These are phyloP conservation scores for Gallinago solitaria DNA, from an alignment of 2,797 vertebrate species.

Conservation along the genomic window DNA sequence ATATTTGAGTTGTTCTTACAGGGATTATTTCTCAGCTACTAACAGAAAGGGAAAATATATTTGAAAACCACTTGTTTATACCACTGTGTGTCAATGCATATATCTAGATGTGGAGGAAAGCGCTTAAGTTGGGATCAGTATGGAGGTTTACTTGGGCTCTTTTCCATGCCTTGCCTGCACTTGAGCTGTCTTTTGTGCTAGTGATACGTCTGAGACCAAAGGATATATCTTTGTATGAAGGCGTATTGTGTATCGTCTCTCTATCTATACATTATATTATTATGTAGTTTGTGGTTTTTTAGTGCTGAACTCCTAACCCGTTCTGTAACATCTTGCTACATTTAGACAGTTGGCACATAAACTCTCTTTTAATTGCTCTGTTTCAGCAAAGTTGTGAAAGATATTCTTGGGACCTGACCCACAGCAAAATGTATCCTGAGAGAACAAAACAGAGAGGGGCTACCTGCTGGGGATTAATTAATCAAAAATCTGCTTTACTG, in stretches of 20 bases:
- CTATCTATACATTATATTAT: background rate
- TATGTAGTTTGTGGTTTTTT: background rate
- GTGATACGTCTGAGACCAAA: background rate
- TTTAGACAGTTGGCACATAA: background rate
- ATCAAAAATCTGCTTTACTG: background rate
- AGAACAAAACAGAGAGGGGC: background rate
- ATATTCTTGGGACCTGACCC: background rate
- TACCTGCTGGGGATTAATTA: background rate
- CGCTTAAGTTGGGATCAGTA: background rate
- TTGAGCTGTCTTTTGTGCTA: background rate
- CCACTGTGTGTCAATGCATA: rapidly evolving
- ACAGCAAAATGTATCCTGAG: background rate
- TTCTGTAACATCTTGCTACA: background rate
- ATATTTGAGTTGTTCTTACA: background rate
- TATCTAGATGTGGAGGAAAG: background rate
- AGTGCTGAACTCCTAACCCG: background rate
- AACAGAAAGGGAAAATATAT: background rate
- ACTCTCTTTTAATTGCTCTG: background rate
- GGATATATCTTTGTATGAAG: background rate
- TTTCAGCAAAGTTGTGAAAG: background rate
- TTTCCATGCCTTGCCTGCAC: background rate
- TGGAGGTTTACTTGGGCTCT: background rate
- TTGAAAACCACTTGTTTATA: background rate
- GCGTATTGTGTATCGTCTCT: background rate
- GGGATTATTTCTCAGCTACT: background rate